phyloP scores from a whole-genome alignment of 2,888 invertebrate species.

The Andrena chrysosceles region DNA sequence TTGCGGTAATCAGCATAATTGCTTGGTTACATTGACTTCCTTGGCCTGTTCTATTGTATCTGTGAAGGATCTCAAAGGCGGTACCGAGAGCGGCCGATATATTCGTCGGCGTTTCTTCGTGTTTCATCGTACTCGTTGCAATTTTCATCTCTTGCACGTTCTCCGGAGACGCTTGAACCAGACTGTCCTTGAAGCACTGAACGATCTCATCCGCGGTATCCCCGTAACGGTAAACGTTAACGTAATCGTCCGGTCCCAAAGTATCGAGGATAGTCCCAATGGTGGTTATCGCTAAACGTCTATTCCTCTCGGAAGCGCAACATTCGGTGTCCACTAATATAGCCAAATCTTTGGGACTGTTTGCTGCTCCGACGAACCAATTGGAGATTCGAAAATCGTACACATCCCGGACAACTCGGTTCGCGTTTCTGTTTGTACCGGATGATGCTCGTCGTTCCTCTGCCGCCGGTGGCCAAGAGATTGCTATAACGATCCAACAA shows the following conservation, averaged over 20 bases:
- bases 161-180: constrained; percentile 94
- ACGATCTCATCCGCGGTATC: constrained; percentile 94
- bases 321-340: constrained; percentile 97
- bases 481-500: constrained; percentile 85
- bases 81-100: constrained; percentile 96
- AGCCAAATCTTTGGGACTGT: constrained; percentile 98
- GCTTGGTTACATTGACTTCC: constrained; percentile 99
- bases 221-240: constrained; percentile 97
- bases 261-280: constrained; percentile 96
- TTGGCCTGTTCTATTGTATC: constrained; percentile 93
- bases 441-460: not conserved
- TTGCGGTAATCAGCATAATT: constrained; percentile 98
- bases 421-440: constrained; percentile 72
- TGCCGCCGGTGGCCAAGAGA: constrained; percentile 93
- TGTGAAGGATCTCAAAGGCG: constrained; percentile 96
- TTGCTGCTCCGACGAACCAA: constrained; percentile 99
- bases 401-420: constrained; percentile 88
- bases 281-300: constrained; percentile 94
- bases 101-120: constrained; percentile 92
- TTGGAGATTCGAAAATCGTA: constrained; percentile 97
- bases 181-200: constrained; percentile 94
- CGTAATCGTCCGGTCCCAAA: constrained; percentile 98
- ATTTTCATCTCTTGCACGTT: constrained; percentile 93
- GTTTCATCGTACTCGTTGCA: constrained; percentile 90
- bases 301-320: constrained; percentile 92